Base-by-base conservation (phyloP, 2,888 invertebrate species). In the Brenthis daphne region DNA sequence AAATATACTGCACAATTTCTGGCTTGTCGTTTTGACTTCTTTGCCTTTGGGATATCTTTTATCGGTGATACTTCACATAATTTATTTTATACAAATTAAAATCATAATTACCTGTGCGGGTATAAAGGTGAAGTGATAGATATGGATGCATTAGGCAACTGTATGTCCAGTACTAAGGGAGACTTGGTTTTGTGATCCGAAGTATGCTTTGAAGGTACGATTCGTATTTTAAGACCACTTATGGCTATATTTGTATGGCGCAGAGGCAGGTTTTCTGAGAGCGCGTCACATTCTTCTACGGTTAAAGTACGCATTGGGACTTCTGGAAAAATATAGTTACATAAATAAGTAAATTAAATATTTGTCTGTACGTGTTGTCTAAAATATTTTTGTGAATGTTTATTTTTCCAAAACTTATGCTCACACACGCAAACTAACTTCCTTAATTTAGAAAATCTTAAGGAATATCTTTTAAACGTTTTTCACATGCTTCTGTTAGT, bases 231-330 rank as follows among this genome's bases (percentile, higher is more conserved):
- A 3, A 89, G 37, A 0, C 82, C 83, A 0, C 57, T 70, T 3
- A 80, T 69, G 1, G 85, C 79, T 0, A 89, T 14, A 2, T 71
- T 77, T 0, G 82, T 73, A 0, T 82, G 82, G 14, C 82, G 80
- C 69, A 85, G 84, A 0, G 92, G 92, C 12, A 90, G 57, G 70
- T 91, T 90, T 1, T 86, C 86, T 1, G 69, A 75, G 0, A 92
- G 77, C 0, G 89, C 80, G 0, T 92, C 91, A 60, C 86, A 85
- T 73, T 92, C 91, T 75, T 92, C 92, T 12, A 91, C 84, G 0
- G 92, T 92, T 0, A 92, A 73, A 0, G 77, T 78, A 2, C 87
- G 86, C 77, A 77, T 82, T 1, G 82, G 77, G 8, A 75, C 51
- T 3, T 85, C 89, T 89, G 47, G 24, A 50, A 60, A 6, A 43